phyloP scores from a whole-genome alignment of 2,113 vertebrate genomes.

The Calidris pugnax region DNA sequence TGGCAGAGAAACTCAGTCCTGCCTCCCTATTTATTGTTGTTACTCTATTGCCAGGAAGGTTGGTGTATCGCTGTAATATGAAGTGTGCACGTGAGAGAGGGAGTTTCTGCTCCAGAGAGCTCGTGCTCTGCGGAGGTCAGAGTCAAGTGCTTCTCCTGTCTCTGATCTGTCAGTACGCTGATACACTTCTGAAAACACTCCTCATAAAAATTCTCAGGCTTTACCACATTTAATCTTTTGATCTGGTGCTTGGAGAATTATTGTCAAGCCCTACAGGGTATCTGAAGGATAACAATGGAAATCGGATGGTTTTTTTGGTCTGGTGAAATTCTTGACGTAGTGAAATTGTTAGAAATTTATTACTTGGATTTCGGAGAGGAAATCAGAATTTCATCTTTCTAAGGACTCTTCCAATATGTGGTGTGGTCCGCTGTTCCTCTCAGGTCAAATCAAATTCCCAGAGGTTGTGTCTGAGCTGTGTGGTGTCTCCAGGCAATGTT shows the following conservation, averaged over 20 bases:
- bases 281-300: neutral
- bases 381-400: neutral
- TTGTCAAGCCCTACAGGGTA: neutral
- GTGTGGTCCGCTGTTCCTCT: neutral
- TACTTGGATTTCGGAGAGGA: neutral
- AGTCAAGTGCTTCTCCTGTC: neutral
- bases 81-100: neutral
- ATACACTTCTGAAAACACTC: neutral
- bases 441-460: neutral
- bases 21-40: neutral
- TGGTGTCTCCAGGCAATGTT: neutral
- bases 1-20: neutral
- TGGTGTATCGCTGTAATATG: neutral
- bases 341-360: neutral
- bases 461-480: neutral
- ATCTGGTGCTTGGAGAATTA: neutral
- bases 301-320: neutral
- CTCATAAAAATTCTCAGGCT: neutral
- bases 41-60: neutral
- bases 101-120: neutral
- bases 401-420: neutral
- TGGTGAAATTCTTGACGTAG: neutral
- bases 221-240: neutral
- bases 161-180: conserved; percentile 19
- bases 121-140: neutral